Evolutionary conservation across 2,888 invertebrate genomes (phyloP), one percentile per base, ranked within the genome.

Genomic region (Rhorus exstirpatorius): DNA sequence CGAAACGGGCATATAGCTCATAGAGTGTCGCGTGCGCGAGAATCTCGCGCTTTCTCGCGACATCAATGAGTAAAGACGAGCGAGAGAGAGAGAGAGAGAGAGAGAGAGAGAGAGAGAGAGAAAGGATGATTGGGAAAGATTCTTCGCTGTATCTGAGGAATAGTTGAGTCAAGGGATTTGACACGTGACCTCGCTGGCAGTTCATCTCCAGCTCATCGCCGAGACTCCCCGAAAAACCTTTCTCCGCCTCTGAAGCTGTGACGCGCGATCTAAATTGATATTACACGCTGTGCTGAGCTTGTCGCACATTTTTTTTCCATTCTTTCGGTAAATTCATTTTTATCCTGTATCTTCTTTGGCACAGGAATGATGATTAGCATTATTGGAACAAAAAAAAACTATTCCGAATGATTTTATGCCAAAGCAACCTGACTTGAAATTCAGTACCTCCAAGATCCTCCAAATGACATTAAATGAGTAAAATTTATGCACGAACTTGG

Each of bases 181-280:
- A 91, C 91, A 89, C 84, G 84, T 89, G 90, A 91, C 89, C 90
- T 83, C 85, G 85, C 77, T 55, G 85, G 87, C 83, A 72, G 82
- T 89, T 84, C 83, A 80, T 89, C 87, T 87, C 81, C 84, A 75
- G 53, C 10, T 26, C 74, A 46, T 21, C 75, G 38, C 12, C 35
- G 35, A 58, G 55, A 44, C 12, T 60, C 38, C n/a, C 51, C 17
- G 72, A 68, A 79, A 83, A 79, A 86, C 85, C 83, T 77, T 84
- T 75, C 61, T 55, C 46, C 24, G 60, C 26, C 51, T 77, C 21
- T 41, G 4, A 51, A 38, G 55, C 46, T 44, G 31, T 41, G 55
- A 74, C 79, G 74, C 26, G 58, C 35, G 53, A 75, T 77, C 77
- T 80, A 84, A 84, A 84, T 84, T 79, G 84, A 82, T 80, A 84